These are phyloP conservation scores for Zhuqinia jingwanae DNA, from an alignment of 2,888 invertebrate genomes.

Conservation along the genomic window DNA sequence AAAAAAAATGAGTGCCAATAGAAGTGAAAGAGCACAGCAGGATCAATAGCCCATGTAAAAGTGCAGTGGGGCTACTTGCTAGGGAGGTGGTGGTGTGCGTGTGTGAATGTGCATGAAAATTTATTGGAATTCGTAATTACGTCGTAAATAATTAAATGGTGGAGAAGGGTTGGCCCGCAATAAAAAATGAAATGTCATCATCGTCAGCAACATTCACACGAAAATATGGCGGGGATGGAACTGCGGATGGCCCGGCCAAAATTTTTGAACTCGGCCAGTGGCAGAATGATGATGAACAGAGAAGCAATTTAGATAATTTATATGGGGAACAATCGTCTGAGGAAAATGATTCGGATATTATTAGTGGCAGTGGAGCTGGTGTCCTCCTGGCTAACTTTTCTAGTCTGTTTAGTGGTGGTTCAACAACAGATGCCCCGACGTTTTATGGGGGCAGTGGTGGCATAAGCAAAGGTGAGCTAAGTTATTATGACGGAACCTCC, in stretches of 20 bases:
- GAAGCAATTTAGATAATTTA: slow-evolving; percentile 14
- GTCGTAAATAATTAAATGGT: slow-evolving; percentile 33
- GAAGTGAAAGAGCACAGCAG: neutral
- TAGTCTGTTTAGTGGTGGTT: slow-evolving; percentile 27
- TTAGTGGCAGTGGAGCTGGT: neutral
- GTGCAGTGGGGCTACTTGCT: slow-evolving; percentile 36
- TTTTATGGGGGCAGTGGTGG: neutral
- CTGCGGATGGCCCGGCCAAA: neutral
- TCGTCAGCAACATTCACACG: neutral
- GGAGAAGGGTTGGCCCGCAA: slow-evolving; percentile 12
- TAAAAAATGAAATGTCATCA: slow-evolving; percentile 49
- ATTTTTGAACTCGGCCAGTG: slow-evolving; percentile 33
- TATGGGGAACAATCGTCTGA: slow-evolving; percentile 9
- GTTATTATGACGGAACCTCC: no score
- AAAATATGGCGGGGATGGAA: slow-evolving; percentile 16
- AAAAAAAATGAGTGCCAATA: neutral
- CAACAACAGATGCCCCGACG: neutral
- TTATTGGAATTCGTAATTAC: neutral
- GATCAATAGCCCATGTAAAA: neutral
- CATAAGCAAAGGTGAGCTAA: neutral
- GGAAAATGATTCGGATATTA: neutral
- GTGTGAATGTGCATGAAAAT: neutral
- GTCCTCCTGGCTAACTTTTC: slow-evolving; percentile 14
- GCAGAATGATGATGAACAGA: slow-evolving; percentile 2
- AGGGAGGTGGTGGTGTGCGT: slow-evolving; percentile 6